Percentiles rank a stretch among this genome's conserved stretches.
Conservation (phyloP, 1,140 invertebrate genomes). For the Psix sp. region DNA sequence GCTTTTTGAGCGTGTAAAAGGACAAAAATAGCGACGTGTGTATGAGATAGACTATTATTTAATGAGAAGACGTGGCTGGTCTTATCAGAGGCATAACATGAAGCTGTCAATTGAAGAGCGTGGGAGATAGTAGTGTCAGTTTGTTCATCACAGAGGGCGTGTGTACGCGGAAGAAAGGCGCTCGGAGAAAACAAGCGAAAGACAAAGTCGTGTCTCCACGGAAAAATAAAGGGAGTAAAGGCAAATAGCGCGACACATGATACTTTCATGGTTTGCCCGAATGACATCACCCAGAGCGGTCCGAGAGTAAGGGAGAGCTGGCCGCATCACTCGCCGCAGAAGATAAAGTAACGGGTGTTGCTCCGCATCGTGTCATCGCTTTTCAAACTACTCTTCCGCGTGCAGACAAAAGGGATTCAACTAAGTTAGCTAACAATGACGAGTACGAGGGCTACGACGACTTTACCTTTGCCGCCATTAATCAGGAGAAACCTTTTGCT, state of each 20-base stretch:
- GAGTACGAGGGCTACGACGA: no score
- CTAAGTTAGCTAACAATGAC: no score
- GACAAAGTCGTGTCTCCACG: conserved; percentile 15
- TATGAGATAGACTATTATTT: no score
- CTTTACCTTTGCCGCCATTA: no score
- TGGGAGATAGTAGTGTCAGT: conserved; percentile 12
- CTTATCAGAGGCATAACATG: conserved; percentile 10
- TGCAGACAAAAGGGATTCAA: no score
- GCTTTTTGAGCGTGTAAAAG: no score
- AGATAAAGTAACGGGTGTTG: not conserved
- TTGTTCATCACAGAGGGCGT: conserved; percentile 4
- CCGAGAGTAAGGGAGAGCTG: not conserved
- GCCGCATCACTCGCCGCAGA: not conserved
- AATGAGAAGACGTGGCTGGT: no score
- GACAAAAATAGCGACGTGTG: no score
- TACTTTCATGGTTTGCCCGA: conserved; percentile 26
- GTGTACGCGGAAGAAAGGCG: conserved; percentile 20
- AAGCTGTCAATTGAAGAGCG: conserved; percentile 18
- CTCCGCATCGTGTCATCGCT: conserved; percentile 1
- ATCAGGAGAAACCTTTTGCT: no score
- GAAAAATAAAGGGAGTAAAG: conserved; percentile 34
- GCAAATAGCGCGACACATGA: conserved; percentile 49
- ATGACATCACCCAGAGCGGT: conserved; percentile 16
- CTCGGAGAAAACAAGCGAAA: conserved; percentile 35
- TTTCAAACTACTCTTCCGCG: no score